Conservation (phyloP, 2,888 invertebrate genomes). For the Dolichomitus sp. region DNA sequence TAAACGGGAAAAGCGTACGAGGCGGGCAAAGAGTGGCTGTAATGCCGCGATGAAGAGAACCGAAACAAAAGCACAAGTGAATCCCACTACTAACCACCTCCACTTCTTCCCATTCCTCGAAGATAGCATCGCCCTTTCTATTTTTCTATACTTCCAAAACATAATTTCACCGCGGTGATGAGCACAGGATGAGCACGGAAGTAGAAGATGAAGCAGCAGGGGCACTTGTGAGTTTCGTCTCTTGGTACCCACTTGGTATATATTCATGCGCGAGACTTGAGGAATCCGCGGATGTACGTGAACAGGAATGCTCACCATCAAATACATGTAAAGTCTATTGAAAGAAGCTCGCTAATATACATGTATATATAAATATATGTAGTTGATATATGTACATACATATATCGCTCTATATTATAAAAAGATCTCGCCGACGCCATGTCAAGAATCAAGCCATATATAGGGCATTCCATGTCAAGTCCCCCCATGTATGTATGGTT, state of each 20-base stretch:
- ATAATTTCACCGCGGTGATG: conserved; percentile 44
- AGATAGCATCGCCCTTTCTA: conserved; percentile 57
- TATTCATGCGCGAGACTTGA: conserved; percentile 26
- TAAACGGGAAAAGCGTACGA: conserved; percentile 54
- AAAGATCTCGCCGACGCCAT: too few relatives aligned
- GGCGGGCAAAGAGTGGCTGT: conserved; percentile 56
- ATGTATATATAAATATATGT: conserved; percentile 18
- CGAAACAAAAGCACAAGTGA: conserved; percentile 64
- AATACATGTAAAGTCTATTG: conserved; percentile 42
- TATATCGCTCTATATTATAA: too few relatives aligned
- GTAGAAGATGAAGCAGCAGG: conserved; percentile 37
- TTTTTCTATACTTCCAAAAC: conserved; percentile 47
- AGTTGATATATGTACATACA: too few relatives aligned
- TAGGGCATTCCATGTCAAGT: too few relatives aligned
- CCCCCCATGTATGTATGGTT: too few relatives aligned
- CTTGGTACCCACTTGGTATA: conserved; percentile 17
- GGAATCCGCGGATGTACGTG: conserved; percentile 12
- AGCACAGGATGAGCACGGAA: conserved; percentile 49
- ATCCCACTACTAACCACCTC: conserved; percentile 42
- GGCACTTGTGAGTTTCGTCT: conserved; percentile 36
- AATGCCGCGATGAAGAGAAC: conserved; percentile 62
- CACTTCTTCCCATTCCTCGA: conserved; percentile 43
- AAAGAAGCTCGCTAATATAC: conserved; percentile 19
- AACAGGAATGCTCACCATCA: conserved; percentile 26
- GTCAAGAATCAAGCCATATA: too few relatives aligned